Conservation (phyloP, 2,888 invertebrate genomes). For the Nudaria mundana region DNA sequence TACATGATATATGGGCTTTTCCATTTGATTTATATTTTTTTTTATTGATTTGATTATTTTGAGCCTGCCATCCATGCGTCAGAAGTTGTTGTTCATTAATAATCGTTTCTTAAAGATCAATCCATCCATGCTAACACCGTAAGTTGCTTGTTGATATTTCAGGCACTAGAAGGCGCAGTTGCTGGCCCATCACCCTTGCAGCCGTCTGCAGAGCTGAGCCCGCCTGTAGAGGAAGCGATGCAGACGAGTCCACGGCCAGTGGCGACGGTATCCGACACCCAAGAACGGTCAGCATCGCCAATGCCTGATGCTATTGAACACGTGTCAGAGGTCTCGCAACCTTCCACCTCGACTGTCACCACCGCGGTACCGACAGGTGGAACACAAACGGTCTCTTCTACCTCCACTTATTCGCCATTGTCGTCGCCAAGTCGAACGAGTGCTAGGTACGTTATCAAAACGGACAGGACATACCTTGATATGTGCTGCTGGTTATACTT, state of each 20-base stretch:
- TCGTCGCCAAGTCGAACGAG: constrained; percentile 13
- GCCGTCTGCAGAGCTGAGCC: constrained; percentile 20
- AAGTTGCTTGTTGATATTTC: too few relatives aligned
- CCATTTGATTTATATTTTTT: too few relatives aligned
- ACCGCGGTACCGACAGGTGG: background rate
- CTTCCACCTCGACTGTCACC: constrained; percentile 14
- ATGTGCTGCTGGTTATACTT: too few relatives aligned
- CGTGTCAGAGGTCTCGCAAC: background rate
- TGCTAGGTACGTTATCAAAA: constrained; percentile 2
- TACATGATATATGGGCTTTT: too few relatives aligned
- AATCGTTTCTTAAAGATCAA: too few relatives aligned
- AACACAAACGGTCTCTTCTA: constrained; percentile 16
- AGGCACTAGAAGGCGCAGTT: constrained; percentile 4
- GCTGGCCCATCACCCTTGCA: constrained; percentile 32
- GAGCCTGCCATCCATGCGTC: too few relatives aligned
- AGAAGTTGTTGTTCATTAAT: too few relatives aligned
- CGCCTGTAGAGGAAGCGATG: constrained; percentile 17
- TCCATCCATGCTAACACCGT: too few relatives aligned
- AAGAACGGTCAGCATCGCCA: background rate
- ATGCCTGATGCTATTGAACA: background rate
- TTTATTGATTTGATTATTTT: too few relatives aligned
- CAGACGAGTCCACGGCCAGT: constrained; percentile 1
- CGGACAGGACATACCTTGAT: too few relatives aligned
- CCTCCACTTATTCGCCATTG: constrained; percentile 14
- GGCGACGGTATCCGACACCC: background rate